These are phyloP conservation scores for Drosophila eohydei DNA, from an alignment of 2,888 invertebrate species.

Conservation along the genomic window DNA sequence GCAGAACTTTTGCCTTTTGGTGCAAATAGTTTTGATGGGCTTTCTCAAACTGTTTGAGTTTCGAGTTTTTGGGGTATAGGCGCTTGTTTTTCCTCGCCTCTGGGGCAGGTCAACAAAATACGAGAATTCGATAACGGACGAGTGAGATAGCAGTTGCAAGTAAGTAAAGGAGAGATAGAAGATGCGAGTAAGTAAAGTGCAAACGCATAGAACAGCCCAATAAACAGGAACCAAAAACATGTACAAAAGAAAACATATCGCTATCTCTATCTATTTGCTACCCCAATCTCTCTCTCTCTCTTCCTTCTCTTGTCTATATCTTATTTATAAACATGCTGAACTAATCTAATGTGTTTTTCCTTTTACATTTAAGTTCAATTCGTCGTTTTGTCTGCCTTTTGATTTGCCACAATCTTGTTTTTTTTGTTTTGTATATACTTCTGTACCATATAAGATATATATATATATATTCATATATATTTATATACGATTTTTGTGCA, in stretches of 20 bases:
- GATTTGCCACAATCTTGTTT: constrained; percentile 35
- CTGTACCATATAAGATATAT: constrained; percentile 26
- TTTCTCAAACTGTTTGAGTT: constrained; percentile 17
- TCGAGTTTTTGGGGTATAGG: constrained; percentile 20
- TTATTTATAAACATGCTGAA: constrained; percentile 38
- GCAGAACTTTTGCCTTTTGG: constrained; percentile 47
- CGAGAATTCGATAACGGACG: constrained; percentile 52
- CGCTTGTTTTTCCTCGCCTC: constrained; percentile 9
- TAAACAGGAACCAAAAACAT: constrained; percentile 24
- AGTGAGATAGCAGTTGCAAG: constrained; percentile 17
- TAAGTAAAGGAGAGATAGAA: constrained; percentile 33
- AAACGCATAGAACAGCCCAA: constrained; percentile 9
- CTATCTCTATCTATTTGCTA: constrained; percentile 7
- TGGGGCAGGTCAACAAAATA: constrained; percentile 21
- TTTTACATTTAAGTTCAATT: constrained; percentile 47
- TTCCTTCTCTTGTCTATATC: constrained; percentile 13
- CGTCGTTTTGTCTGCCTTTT: constrained; percentile 55
- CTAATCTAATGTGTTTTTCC: constrained; percentile 27
- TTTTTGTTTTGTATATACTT: constrained; percentile 11
- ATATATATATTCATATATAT: constrained; percentile 12
- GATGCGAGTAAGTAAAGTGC: constrained; percentile 33
- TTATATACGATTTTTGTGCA: constrained; percentile 38
- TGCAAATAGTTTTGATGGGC: constrained; percentile 60
- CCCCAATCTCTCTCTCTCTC: neutral
- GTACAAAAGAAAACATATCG: constrained; percentile 49